Conservation (phyloP, 2,797 vertebrate genomes). For the Microcaecilia unicolor region DNA sequence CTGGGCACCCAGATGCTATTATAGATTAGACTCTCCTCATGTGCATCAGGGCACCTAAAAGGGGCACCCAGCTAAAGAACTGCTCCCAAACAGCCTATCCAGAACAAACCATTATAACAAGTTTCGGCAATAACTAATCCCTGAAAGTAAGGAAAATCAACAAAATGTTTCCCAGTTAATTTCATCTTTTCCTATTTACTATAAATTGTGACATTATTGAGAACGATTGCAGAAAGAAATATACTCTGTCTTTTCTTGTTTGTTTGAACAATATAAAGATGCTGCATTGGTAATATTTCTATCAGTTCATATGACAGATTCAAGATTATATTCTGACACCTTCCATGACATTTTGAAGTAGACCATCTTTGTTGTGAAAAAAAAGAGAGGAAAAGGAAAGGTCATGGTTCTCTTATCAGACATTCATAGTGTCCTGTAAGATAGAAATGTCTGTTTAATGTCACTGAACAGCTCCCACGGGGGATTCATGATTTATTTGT, state of each 20-base stretch:
- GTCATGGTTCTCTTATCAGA: constrained; percentile 46
- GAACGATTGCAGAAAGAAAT: constrained; percentile 4
- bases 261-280: neutral
- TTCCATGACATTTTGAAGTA: constrained; percentile 49
- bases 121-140: neutral
- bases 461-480: constrained; percentile 43
- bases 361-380: constrained; percentile 36
- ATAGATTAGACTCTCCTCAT: too few relatives aligned
- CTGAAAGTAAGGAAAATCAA: neutral
- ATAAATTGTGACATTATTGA: neutral
- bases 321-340: constrained; percentile 43
- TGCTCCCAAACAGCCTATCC: too few relatives aligned
- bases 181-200: constrained; percentile 4
- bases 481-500: constrained; percentile 26
- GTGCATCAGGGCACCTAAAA: too few relatives aligned
- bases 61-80: too few relatives aligned
- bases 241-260: constrained; percentile 5
- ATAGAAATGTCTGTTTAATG: constrained; percentile 58
- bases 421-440: constrained; percentile 46
- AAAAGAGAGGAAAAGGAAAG: constrained; percentile 41
- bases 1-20: too few relatives aligned
- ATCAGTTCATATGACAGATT: constrained; percentile 35
- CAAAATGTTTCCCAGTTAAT: neutral
- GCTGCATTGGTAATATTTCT: constrained; percentile 34
- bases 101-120: too few relatives aligned